A percentile compares a stretch with the other conserved stretches of the same genome.
phyloP scores from a whole-genome alignment of 2,113 vertebrate genomes.

The Struthio camelus region DNA sequence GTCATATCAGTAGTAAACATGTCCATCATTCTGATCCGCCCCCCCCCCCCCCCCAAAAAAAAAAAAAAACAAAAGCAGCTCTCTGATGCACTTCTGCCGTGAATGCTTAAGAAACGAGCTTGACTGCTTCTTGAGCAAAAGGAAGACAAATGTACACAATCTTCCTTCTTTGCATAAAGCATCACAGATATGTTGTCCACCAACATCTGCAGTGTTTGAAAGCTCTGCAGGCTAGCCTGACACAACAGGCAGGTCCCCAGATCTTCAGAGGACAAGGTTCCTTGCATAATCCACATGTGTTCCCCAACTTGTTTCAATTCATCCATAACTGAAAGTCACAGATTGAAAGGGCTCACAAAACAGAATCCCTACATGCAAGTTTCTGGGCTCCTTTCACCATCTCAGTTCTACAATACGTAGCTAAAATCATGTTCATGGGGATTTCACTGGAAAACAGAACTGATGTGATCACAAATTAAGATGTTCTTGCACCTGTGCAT shows the following conservation, averaged over 20 bases:
- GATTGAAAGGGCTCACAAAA: too few relatives aligned
- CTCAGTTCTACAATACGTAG: too few relatives aligned
- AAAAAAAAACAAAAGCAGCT: not conserved
- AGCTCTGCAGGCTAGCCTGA: not conserved
- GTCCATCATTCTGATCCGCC: not conserved
- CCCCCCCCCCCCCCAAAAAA: too few relatives aligned
- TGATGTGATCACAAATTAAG: not conserved
- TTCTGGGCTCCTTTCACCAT: too few relatives aligned
- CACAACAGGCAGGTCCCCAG: not conserved
- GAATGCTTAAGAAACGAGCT: not conserved
- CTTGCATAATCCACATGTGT: not conserved
- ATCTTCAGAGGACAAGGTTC: conserved; percentile 26
- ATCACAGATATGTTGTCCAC: not conserved
- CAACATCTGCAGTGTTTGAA: not conserved
- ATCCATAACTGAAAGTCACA: too few relatives aligned
- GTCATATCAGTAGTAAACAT: too few relatives aligned
- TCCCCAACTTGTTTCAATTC: too few relatives aligned
- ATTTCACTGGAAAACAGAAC: not conserved
- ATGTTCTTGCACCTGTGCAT: not conserved
- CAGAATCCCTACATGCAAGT: too few relatives aligned
- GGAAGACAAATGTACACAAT: not conserved
- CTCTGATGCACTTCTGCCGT: not conserved
- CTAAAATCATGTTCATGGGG: too few relatives aligned
- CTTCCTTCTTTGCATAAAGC: not conserved
- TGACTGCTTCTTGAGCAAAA: not conserved